Evolutionary conservation across 2,888 invertebrate genomes (phyloP), one percentile per base, ranked within the genome.

Genomic region (Sarcophaga variegata): DNA sequence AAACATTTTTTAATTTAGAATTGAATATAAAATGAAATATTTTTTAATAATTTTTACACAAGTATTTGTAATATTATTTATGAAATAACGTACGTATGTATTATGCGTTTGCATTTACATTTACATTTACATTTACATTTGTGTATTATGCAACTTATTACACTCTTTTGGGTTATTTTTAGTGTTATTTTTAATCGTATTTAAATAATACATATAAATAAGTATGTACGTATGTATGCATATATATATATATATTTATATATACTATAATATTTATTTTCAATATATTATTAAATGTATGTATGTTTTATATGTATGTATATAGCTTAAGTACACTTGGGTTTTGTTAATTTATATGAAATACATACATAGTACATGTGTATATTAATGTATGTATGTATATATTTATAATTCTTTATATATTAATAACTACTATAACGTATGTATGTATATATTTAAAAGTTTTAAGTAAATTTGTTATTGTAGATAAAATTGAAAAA

Each of bases 181-280:
- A 20, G n/a, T 49, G 49, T 37, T 37, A 37, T 37, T 37, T 37
- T 37, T 37, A 37, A 37, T 37, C 10, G 37, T 37, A 37, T 37
- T 37, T 37, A 37, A 37, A 37, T 37, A 27, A 27, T 27, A 37
- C 25, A 64, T 20, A 64, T 27, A 63, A 25, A 49, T 76, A 10
- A 88, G 88, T 89, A 90, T 77, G 75, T 85, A 72, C 66, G 45
- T 82, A 79, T 76, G 69, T 85, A 88, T 85, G 88, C 88, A 88
- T 89, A 89, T 84, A 83, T 82, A 25, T 49, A 49, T 49, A 25
- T 49, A 49, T 49, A 49, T 14, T 14, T 49, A 49, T 54, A 14
- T 54, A 12, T 54, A 54, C 12, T 0, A 14, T 20, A 17, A 14
- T 54, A 54, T 54, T 54, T 14, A 54, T 54, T 4, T 54, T 12